phyloP scores from a whole-genome alignment of 1,140 invertebrate species.

The Ericerus pela region DNA sequence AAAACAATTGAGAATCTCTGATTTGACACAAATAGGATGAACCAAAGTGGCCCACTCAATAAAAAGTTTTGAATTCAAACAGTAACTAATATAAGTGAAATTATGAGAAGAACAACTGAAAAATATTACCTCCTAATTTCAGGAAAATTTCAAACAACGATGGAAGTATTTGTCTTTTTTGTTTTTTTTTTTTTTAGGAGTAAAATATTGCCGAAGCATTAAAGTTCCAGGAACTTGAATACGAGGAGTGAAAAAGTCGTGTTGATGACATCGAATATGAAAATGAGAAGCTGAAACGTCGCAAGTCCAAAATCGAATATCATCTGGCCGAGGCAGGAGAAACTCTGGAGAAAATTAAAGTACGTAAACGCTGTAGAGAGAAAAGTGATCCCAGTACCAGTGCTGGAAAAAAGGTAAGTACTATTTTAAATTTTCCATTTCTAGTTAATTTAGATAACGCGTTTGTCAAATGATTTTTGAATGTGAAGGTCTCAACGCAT shows the following conservation, averaged over 20 bases:
- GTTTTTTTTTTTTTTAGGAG: conserved; percentile 44
- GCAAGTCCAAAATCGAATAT: conserved; percentile 81
- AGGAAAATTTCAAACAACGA: too few species aligned
- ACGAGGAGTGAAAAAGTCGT: conserved; percentile 85
- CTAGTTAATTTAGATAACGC: neutral
- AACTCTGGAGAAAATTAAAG: conserved; percentile 66
- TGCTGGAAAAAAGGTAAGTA: neutral
- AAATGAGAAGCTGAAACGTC: conserved; percentile 66
- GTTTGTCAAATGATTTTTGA: too few species aligned
- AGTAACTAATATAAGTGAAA: too few species aligned
- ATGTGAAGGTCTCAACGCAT: too few species aligned
- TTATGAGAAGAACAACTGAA: too few species aligned
- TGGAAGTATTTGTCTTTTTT: too few species aligned
- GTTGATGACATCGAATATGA: conserved; percentile 92
- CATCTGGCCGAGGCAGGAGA: conserved; percentile 59
- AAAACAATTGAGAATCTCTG: too few species aligned
- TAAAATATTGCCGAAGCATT: conserved; percentile 81
- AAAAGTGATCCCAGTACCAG: neutral
- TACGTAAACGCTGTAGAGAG: conserved; percentile 58
- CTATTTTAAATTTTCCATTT: neutral
- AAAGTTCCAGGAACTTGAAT: conserved; percentile 79
- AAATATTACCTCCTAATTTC: too few species aligned
- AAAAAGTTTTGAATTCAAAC: too few species aligned
- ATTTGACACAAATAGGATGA: too few species aligned
- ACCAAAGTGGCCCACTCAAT: too few species aligned